Evolutionary conservation across 2,797 vertebrate genomes (phyloP).

Genomic region (Sebastes dallii): DNA sequence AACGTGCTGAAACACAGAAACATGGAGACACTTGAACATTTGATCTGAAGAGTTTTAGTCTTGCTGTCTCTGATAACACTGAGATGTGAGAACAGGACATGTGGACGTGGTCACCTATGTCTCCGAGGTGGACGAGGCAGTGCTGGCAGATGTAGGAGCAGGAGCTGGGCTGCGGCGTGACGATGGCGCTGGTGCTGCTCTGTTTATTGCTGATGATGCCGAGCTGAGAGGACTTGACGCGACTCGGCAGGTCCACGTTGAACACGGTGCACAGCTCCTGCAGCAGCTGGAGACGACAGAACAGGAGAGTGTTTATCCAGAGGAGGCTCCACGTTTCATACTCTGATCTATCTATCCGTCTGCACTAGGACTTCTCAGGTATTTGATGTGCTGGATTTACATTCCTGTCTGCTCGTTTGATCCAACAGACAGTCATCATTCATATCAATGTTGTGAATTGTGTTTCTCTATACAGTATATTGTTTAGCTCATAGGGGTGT

Average conservation of each 20-base stretch:
- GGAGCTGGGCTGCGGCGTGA: slow-evolving; percentile 98
- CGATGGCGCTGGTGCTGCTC: slow-evolving; percentile 89
- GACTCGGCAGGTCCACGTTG: slow-evolving; percentile 96
- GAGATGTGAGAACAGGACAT: background rate
- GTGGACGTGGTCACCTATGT: slow-evolving; percentile 87
- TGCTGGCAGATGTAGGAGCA: slow-evolving; percentile 99
- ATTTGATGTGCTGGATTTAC: too few relatives aligned
- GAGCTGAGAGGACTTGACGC: slow-evolving; percentile 96
- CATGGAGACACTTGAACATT: too few relatives aligned
- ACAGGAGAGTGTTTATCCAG: background rate
- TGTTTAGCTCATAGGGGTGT: too few relatives aligned
- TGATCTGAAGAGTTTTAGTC: too few relatives aligned
- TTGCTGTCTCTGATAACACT: too few relatives aligned
- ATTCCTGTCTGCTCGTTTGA: too few relatives aligned
- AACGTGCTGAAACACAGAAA: slow-evolving; percentile 86
- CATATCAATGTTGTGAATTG: too few relatives aligned
- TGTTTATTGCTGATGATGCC: slow-evolving; percentile 98
- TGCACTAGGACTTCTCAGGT: too few relatives aligned
- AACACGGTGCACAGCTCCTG: slow-evolving; percentile 99
- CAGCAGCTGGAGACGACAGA: slow-evolving; percentile 82
- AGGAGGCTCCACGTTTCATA: too few relatives aligned
- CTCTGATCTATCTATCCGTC: too few relatives aligned
- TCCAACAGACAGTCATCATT: too few relatives aligned
- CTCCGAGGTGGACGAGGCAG: slow-evolving; percentile 99
- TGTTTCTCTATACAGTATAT: too few relatives aligned